Evolutionary conservation across 2,888 invertebrate species (phyloP), one percentile per base, ranked within the genome.

Genomic region (Empis livida): DNA sequence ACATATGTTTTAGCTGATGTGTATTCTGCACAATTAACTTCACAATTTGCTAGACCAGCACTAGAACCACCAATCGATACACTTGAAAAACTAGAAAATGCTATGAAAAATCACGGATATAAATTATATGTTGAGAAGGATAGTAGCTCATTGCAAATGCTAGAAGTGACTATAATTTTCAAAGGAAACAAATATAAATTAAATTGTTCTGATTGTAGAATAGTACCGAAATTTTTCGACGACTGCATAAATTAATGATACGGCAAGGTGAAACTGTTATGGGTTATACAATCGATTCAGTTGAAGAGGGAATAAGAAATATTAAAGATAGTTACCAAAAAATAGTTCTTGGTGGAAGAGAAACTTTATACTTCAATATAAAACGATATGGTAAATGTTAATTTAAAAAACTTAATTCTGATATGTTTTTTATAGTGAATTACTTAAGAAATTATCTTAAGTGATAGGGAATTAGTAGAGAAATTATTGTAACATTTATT

Each of bases 1-100:
- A 85, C 85, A 0, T 85, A 85, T 61, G 83, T 85, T 5, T 78
- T 85, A 43, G 82, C 81, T 0, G 84, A 84, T 62, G 81, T 85
- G 73, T 85, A 85, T 61, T 84, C 84, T 0, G 84, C 85, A 0
- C 84, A 84, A 63, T 64, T 85, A 51, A 85, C 84, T 10, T 84
- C 84, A 4, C 70, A 85, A 20, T 72, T 85, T 48, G 84, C 85
- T 0, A 72, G 78, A 44, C 85, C 85, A 3, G 81, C 82, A 0
- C 73, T 79, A 57, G 85, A 85, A 60, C 71, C 73, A 38, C 79
- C 84, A 0, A 80, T 85, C 27, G 66, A 80, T 40, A 80, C 78
- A 9, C 62, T 85, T 43, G 73, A 73, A 43, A 79, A 78, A 32
- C 59, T 85, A 30, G 81, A 82, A 55, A 68, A 72, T 47, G 84